phyloP scores from a whole-genome alignment of 2,888 invertebrate genomes.

The Tridacna gigas region DNA sequence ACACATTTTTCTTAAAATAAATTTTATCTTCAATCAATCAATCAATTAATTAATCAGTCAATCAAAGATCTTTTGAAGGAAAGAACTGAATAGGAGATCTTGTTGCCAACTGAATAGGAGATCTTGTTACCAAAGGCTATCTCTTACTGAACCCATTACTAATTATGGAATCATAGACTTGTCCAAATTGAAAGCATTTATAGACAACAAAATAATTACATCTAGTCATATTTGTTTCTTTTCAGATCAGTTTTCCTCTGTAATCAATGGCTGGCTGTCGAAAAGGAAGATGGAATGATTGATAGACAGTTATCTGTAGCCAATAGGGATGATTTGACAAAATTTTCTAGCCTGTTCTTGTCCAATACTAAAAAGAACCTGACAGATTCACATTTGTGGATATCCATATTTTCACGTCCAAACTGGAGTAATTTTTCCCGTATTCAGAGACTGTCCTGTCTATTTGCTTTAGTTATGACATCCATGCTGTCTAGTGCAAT shows the following conservation, averaged over 20 bases:
- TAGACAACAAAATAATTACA: too few relatives aligned
- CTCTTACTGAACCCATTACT: too few relatives aligned
- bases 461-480: slow-evolving; percentile 66
- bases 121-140: too few relatives aligned
- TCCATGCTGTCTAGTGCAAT: slow-evolving; percentile 71
- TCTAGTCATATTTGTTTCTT: too few relatives aligned
- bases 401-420: slow-evolving; percentile 69
- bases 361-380: slow-evolving; percentile 67
- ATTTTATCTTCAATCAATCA: too few relatives aligned
- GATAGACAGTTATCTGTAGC: slow-evolving; percentile 68
- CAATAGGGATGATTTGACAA: slow-evolving; percentile 65
- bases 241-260: slow-evolving; percentile 76
- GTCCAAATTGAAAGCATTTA: too few relatives aligned
- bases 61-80: too few relatives aligned
- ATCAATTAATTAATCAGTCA: too few relatives aligned
- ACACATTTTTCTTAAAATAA: too few relatives aligned
- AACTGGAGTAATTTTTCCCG: slow-evolving; percentile 68
- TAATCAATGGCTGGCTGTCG: slow-evolving; percentile 70
- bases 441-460: slow-evolving; percentile 65
- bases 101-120: too few relatives aligned
- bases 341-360: slow-evolving; percentile 67
- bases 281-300: slow-evolving; percentile 65
- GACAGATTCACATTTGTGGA: slow-evolving; percentile 69
- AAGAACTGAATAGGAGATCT: too few relatives aligned
- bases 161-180: too few relatives aligned